Evolutionary conservation across 2,888 invertebrate species (phyloP).

Genomic region (Drosophila mettleri): DNA sequence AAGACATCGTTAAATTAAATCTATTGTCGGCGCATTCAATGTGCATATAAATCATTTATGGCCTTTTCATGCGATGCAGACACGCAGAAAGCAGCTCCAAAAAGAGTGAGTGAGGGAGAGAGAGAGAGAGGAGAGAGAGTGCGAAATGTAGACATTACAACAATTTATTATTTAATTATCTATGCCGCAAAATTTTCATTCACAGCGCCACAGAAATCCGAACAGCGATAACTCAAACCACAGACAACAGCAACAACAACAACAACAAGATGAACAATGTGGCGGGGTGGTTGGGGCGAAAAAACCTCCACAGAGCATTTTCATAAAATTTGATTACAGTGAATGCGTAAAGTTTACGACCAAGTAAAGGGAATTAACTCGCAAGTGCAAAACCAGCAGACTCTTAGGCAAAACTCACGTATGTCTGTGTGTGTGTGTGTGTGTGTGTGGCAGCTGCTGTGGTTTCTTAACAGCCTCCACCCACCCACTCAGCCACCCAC

Average conservation of each 20-base stretch:
- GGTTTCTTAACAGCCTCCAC: constrained; percentile 20
- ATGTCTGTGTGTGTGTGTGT: not conserved
- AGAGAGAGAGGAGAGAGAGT: constrained; percentile 3
- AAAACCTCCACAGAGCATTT: constrained; percentile 50
- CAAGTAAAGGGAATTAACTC: constrained; percentile 68
- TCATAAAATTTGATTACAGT: constrained; percentile 74
- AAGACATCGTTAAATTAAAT: constrained; percentile 73
- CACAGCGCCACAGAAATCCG: constrained; percentile 49
- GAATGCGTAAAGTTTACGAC: constrained; percentile 74
- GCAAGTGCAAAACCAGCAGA: constrained; percentile 49
- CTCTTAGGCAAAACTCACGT: constrained; percentile 23
- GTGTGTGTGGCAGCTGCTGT: constrained; percentile 26
- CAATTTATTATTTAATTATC: constrained; percentile 76
- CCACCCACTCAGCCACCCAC: not conserved
- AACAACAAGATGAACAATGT: constrained; percentile 27
- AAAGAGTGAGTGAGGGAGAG: not conserved
- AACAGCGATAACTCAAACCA: constrained; percentile 31
- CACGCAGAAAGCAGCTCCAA: constrained; percentile 14
- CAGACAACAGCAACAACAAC: constrained; percentile 29
- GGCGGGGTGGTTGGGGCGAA: not conserved
- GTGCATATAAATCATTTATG: constrained; percentile 74
- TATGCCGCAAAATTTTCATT: constrained; percentile 69
- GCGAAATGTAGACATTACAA: constrained; percentile 69
- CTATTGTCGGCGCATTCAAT: constrained; percentile 74
- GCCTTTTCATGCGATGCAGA: constrained; percentile 48